Evolutionary conservation across 2,888 invertebrate species (phyloP), one percentile per base, ranked within the genome.

Genomic region (Blastobasis adustella): DNA sequence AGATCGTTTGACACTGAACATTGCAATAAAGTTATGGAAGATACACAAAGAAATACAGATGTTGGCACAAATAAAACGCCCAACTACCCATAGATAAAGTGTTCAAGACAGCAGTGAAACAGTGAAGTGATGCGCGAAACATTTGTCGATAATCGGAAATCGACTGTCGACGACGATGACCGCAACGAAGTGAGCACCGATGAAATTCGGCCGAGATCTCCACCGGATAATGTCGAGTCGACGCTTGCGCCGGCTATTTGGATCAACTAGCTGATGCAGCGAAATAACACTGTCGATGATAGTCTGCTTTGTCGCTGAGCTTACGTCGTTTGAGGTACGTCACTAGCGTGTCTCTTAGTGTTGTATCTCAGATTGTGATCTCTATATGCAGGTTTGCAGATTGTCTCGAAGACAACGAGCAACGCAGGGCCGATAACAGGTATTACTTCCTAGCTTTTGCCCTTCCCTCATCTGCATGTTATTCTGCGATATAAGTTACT

Each of bases 251-350:
- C 89, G 77, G 84, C 82, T 74, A 60, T 62, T 79, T 81, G 74
- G 70, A 73, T 71, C 66, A 61, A 73, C 70, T 76, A 84, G 82
- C 79, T 84, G 82, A 83, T 82, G 80, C 78, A 66, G 77, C 72
- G 65, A 79, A 58, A 82, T 82, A 82, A 73, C 76, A 70, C 80
- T 82, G 87, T 88, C 88, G 77, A 89, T 89, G 89, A 86, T 88
- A 88, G 82, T 89, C 84, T 89, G 83, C 79, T 85, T 89, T 76
- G 79, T 88, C 54, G 88, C 86, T 82, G 87, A 88, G 73, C 81
- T 86, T 66, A 77, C 85, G 73, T 83, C 86, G 78, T 85, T 82
- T 85, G 85, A 89, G 89, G 88, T 89, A 83, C 60, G 82, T 82
- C 49, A 49, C 50, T 57, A 41, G 42, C 9, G 9, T 42, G 42